These are phyloP conservation scores for Drosophila malerkotliana DNA, from an alignment of 1,140 invertebrate species.

Conservation along the genomic window DNA sequence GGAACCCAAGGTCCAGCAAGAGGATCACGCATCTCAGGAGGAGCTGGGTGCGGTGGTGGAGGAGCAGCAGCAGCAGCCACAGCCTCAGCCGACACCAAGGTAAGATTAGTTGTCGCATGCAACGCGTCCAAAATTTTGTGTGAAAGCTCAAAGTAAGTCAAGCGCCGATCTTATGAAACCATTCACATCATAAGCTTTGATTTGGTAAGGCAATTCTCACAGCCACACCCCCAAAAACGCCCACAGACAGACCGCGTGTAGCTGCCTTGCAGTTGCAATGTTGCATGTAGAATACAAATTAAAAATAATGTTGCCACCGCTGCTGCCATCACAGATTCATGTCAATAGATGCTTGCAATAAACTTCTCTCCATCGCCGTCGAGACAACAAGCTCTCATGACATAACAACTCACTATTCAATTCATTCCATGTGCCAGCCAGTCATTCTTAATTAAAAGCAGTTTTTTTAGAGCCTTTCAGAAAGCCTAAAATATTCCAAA, in stretches of 20 bases:
- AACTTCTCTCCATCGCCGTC: constrained; percentile 5
- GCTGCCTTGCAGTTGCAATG: constrained; percentile 22
- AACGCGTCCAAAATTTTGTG: background rate
- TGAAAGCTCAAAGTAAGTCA: constrained; percentile 42
- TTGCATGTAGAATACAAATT: constrained; percentile 63
- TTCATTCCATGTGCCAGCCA: background rate
- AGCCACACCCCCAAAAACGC: constrained; percentile 24
- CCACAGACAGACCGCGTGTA: constrained; percentile 26
- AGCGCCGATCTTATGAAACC: constrained; percentile 22
- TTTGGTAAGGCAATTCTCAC: constrained; percentile 41
- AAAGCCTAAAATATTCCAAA: background rate
- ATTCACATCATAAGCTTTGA: constrained; percentile 8
- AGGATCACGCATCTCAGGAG: constrained; percentile 23
- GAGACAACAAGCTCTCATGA: background rate
- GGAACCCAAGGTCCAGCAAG: constrained; percentile 26
- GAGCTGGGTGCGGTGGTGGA: constrained; percentile 5
- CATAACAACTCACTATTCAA: background rate
- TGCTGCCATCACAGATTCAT: constrained; percentile 21
- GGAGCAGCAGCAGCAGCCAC: constrained; percentile 25
- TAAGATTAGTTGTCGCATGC: constrained; percentile 40
- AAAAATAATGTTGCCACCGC: constrained; percentile 40
- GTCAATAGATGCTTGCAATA: background rate
- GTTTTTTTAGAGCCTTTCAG: background rate
- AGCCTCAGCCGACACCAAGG: constrained; percentile 55
- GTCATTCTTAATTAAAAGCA: constrained; percentile 3